Evolutionary conservation across 53 echinoderm and acorn worm genomes (phyloP).

Genomic region (Stichopus horrens): DNA sequence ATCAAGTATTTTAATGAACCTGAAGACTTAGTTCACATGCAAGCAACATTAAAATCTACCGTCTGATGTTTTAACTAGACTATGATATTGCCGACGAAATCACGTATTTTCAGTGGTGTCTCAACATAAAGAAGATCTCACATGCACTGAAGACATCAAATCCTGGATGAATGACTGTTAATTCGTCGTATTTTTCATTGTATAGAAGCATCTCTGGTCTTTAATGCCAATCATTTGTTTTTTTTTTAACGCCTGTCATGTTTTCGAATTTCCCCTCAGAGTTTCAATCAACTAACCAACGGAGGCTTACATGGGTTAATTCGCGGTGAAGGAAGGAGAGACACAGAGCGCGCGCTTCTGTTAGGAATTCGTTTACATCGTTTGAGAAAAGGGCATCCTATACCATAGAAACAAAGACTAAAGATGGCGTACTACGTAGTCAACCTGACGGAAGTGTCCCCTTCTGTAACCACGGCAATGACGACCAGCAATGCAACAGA

Average conservation of each 20-base stretch:
- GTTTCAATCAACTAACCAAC: constrained; percentile 1
- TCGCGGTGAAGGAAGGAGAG: not conserved
- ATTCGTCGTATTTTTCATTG: no score
- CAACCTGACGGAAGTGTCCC: not conserved
- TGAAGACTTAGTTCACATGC: no score
- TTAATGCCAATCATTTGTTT: not conserved
- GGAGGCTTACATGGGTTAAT: not conserved
- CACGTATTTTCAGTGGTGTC: no score
- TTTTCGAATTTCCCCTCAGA: not conserved
- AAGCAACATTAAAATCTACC: no score
- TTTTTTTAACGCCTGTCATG: not conserved
- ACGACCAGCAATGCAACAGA: not conserved
- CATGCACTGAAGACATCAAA: no score
- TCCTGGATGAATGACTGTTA: no score
- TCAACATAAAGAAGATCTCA: no score
- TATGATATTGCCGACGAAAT: no score
- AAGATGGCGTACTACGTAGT: constrained; percentile 15
- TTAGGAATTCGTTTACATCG: not conserved
- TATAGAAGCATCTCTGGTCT: not conserved
- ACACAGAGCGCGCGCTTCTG: not conserved
- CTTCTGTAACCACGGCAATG: not conserved
- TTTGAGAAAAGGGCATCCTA: not conserved
- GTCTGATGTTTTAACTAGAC: no score
- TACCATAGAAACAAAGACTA: not conserved
- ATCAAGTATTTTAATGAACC: no score